Evolutionary conservation across 2,797 vertebrate genomes (phyloP).

Genomic region (Coreius guichenoti): DNA sequence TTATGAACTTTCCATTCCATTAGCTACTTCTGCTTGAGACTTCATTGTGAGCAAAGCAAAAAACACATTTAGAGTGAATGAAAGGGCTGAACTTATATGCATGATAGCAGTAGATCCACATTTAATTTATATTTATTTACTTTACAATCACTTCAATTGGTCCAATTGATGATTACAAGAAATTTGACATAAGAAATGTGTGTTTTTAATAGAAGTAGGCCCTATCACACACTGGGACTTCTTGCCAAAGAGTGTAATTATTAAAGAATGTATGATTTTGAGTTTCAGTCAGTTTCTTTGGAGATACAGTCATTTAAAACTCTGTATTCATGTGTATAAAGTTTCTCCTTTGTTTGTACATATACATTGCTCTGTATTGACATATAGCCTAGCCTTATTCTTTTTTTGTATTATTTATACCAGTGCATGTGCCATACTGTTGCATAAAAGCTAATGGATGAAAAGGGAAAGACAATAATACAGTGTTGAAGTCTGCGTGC

Average conservation of each 20-base stretch:
- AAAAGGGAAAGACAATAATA: constrained; percentile 62
- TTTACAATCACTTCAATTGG: background rate
- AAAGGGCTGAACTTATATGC: constrained; percentile 36
- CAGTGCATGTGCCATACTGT: constrained; percentile 73
- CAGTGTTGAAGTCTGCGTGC: constrained; percentile 61
- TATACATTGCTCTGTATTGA: constrained; percentile 72
- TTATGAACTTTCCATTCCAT: background rate
- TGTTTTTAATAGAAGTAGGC: constrained; percentile 46
- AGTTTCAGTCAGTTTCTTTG: constrained; percentile 54
- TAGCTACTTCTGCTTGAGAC: background rate
- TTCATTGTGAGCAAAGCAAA: background rate
- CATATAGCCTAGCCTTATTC: constrained; percentile 53
- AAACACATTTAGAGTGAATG: background rate
- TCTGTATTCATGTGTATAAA: constrained; percentile 72
- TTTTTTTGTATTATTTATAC: constrained; percentile 73
- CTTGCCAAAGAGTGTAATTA: constrained; percentile 77
- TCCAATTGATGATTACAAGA: background rate
- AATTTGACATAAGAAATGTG: background rate
- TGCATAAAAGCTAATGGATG: constrained; percentile 63
- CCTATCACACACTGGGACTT: constrained; percentile 57
- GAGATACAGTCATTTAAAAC: constrained; percentile 54
- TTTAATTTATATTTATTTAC: background rate
- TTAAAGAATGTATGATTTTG: constrained; percentile 44
- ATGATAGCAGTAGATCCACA: constrained; percentile 16
- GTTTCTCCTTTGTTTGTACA: constrained; percentile 69